Base-by-base conservation (phyloP, 2,797 vertebrate species). In the Poecile montanus region DNA sequence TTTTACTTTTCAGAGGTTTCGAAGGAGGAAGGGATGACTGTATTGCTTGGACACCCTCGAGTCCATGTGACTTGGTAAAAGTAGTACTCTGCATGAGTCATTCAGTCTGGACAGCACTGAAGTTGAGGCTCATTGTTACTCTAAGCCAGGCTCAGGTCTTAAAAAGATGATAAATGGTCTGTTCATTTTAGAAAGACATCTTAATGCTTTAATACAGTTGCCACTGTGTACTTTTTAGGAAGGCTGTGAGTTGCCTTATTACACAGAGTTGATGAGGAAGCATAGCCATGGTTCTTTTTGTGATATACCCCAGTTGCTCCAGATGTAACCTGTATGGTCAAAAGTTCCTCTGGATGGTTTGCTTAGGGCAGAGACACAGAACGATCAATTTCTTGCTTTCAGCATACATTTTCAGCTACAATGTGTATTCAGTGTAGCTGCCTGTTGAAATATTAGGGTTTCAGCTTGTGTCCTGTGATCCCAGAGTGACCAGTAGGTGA, bases 1-100 rank as follows among this genome's bases (percentile, higher is more conserved):
- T 91, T 96, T 91, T 93, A 48, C 85, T 93, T 89, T 77, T 89
- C 29, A 42, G 88, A 91, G 80, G 74, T 90, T 96, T 90, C 3
- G 5, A 34, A 91, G 90, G 51, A 89, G 77, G 91, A 93, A 77
- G 88, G 51, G 78, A 68, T 91, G 92, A 93, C 70, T 86, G 51
- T 85, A 72, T 80, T 93, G 91, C 91, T 94, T 95, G 89, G 88
- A 96, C 72, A 74, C 65, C 26, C 67, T 47, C 0, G 0, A 42
- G 53, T 67, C 80, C 77, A 61, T 91, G 93, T 93, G 95, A 95
- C 77, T 84, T 40, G 44, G 67, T 88, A 67, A 86, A 65, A 47
- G 61, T 56, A 51, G 48, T 79, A 47, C 68, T 87, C 60, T 53
- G 77, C 11, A 6, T 96, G 95, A 96, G 71, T 94, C 95, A 96